Evolutionary conservation across 2,113 vertebrate genomes (phyloP).

Genomic region (Cyprinodon brontotheroides): DNA sequence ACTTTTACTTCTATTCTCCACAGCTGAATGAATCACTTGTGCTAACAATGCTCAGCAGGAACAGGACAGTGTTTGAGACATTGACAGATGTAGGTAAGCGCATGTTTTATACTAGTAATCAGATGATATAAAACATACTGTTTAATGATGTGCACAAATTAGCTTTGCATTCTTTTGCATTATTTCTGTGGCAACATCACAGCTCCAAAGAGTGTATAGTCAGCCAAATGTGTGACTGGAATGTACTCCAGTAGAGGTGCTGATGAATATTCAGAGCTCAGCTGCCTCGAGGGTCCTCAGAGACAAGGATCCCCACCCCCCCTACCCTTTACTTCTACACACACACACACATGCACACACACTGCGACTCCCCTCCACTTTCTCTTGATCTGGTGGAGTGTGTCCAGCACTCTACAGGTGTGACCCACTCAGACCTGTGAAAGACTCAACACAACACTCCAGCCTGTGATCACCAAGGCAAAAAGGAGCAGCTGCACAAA

Average conservation of each 20-base stretch:
- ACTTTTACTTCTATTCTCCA: conserved; percentile 43
- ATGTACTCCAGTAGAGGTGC: conserved; percentile 50
- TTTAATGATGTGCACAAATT: conserved; percentile 49
- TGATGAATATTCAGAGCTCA: conserved; percentile 72
- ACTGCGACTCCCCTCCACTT: conserved; percentile 4
- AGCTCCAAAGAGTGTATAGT: conserved; percentile 30
- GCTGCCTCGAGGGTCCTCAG: conserved; percentile 55
- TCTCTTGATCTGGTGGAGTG: conserved; percentile 57
- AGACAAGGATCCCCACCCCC: conserved; percentile 22
- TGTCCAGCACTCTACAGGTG: conserved; percentile 69
- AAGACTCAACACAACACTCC: conserved; percentile 21
- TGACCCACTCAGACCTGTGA: conserved; percentile 61
- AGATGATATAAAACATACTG: conserved; percentile 43
- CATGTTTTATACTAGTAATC: conserved; percentile 39
- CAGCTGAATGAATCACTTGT: conserved; percentile 58
- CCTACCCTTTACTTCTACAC: background rate
- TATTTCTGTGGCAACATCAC: conserved; percentile 25
- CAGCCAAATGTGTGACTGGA: conserved; percentile 47
- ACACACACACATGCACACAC: background rate
- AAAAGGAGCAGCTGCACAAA: conserved; percentile 53
- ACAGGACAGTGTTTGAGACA: conserved; percentile 37
- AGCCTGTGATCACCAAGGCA: conserved; percentile 46
- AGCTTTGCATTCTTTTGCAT: conserved; percentile 25
- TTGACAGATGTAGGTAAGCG: conserved; percentile 43
- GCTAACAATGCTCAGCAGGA: conserved; percentile 45